Percentiles rank a stretch among this genome's conserved stretches.
phyloP scores from a whole-genome alignment of 2,888 invertebrate species.

The Neoascia interrupta region DNA sequence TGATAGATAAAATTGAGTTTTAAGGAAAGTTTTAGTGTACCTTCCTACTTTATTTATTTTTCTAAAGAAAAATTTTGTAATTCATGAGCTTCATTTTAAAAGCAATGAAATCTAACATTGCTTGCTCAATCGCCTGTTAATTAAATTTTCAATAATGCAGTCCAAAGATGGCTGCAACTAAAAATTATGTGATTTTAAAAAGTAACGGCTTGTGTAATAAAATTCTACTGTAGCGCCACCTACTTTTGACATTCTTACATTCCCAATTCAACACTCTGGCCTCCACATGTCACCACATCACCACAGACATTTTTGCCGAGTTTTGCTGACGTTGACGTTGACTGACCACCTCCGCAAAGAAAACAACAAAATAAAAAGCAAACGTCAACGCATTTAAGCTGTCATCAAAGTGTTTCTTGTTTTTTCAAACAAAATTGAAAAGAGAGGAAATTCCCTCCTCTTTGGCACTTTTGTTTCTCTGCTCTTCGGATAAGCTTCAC shows the following conservation, averaged over 20 bases:
- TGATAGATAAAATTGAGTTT: too few relatives aligned
- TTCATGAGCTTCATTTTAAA: too few relatives aligned
- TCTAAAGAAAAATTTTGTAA: too few relatives aligned
- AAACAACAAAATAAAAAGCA: slow-evolving; percentile 52
- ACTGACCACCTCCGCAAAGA: slow-evolving; percentile 7
- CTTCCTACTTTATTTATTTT: too few relatives aligned
- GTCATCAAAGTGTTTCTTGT: slow-evolving; percentile 35
- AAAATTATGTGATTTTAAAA: too few relatives aligned
- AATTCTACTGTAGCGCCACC: slow-evolving; percentile 20
- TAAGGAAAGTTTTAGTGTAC: too few relatives aligned
- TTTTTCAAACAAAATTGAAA: slow-evolving; percentile 30
- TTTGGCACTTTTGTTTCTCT: slow-evolving; percentile 30
- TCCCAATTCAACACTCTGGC: slow-evolving; percentile 17
- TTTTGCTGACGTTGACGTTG: slow-evolving; percentile 62
- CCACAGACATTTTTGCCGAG: too few relatives aligned
- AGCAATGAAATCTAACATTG: too few relatives aligned
- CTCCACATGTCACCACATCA: slow-evolving; percentile 61
- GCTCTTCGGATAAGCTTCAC: slow-evolving; percentile 13
- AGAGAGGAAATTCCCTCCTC: slow-evolving; percentile 31
- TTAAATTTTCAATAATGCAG: too few relatives aligned
- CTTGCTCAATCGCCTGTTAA: too few relatives aligned
- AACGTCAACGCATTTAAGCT: slow-evolving; percentile 61
- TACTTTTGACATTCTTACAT: neutral
- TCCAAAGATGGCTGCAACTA: too few relatives aligned
- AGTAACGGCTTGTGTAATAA: too few relatives aligned